A percentile compares a stretch with the other conserved stretches of the same genome.
These are phyloP conservation scores for Malurus elegans DNA, from an alignment of 2,113 vertebrate species.

Conservation along the genomic window DNA sequence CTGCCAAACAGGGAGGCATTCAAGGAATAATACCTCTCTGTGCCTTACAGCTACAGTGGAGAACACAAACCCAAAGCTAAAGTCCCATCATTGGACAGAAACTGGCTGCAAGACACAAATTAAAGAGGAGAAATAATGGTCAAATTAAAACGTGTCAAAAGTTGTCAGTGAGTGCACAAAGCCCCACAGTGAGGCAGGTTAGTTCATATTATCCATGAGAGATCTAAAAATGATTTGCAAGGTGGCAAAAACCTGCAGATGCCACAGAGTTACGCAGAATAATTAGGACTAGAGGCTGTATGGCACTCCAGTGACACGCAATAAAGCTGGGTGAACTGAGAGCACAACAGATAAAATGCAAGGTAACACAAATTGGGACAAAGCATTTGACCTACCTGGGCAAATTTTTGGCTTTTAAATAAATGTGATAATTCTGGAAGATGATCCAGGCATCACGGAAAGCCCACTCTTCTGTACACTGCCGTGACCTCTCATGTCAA, in stretches of 20 bases:
- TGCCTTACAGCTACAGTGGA: neutral
- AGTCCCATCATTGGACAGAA: neutral
- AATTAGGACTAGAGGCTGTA: neutral
- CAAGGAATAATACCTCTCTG: neutral
- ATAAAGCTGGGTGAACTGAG: neutral
- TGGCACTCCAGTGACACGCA: neutral
- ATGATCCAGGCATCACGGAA: neutral
- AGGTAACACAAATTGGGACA: neutral
- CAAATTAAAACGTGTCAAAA: neutral
- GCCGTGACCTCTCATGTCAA: fast-evolving
- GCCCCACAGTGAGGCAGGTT: neutral
- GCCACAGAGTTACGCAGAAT: neutral
- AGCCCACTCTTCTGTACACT: neutral
- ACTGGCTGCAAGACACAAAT: neutral
- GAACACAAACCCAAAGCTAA: neutral
- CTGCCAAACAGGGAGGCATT: neutral
- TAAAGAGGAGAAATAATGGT: neutral
- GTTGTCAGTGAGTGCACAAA: neutral
- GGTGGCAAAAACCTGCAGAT: neutral
- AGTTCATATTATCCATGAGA: neutral
- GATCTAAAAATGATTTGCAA: neutral
- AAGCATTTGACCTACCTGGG: neutral
- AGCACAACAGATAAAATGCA: neutral
- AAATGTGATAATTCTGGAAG: neutral
- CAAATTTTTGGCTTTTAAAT: neutral